These are phyloP conservation scores for Chloromyia formosa DNA, from an alignment of 2,888 invertebrate genomes.

Conservation along the genomic window DNA sequence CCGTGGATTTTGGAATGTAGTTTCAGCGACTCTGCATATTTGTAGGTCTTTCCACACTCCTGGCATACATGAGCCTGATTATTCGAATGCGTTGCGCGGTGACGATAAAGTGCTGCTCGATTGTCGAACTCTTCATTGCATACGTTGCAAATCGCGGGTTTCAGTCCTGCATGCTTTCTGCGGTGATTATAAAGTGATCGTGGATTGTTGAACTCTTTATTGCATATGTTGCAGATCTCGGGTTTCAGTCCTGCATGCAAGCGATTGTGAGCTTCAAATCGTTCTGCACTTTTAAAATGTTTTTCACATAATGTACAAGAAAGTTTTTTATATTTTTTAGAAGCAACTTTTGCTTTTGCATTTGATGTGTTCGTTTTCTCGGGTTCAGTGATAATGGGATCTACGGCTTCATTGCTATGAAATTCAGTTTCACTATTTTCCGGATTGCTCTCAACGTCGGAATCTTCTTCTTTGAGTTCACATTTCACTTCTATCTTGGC, in stretches of 20 bases:
- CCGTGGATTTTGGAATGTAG: conserved; percentile 65
- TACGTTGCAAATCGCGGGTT: conserved; percentile 51
- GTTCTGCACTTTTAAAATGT: conserved; percentile 40
- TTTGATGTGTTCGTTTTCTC: too few species aligned
- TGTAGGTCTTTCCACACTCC: conserved; percentile 50
- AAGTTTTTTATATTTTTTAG: not conserved
- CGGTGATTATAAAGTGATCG: too few species aligned
- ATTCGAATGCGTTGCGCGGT: conserved; percentile 51
- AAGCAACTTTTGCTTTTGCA: too few species aligned
- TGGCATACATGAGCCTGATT: conserved; percentile 46
- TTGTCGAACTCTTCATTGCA: conserved; percentile 64
- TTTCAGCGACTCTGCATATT: conserved; percentile 61
- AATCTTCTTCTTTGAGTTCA: too few species aligned
- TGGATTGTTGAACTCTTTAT: too few species aligned
- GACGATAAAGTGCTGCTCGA: conserved; percentile 65
- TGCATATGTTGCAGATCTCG: too few species aligned
- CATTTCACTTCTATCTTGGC: too few species aligned
- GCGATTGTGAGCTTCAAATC: conserved; percentile 46
- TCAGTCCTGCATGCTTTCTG: conserved; percentile 47
- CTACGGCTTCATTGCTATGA: too few species aligned
- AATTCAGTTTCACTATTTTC: too few species aligned
- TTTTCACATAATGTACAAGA: conserved; percentile 44
- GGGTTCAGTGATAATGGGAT: too few species aligned
- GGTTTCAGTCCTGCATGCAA: too few species aligned
- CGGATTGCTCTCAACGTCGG: too few species aligned